These are phyloP conservation scores for Enteromius mattozi DNA, from an alignment of 2,797 vertebrate genomes.

Conservation along the genomic window DNA sequence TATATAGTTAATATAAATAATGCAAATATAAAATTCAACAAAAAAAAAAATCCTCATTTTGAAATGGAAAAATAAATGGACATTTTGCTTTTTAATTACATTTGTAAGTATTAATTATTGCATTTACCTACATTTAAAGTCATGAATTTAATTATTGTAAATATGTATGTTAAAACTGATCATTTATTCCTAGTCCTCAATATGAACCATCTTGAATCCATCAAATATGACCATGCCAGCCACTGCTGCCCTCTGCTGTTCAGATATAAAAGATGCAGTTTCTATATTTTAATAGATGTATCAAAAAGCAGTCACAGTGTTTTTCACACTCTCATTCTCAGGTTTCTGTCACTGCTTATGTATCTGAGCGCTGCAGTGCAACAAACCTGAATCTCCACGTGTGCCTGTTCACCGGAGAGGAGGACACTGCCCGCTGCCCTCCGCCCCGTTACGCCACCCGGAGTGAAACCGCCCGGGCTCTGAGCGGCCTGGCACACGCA, in stretches of 20 bases:
- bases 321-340: slow-evolving; percentile 55
- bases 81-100: no score
- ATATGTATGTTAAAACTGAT: neutral
- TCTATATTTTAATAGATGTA: neutral
- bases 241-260: slow-evolving; percentile 68
- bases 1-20: neutral
- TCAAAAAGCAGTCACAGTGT: neutral
- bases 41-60: neutral
- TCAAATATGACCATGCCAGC: neutral
- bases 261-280: neutral
- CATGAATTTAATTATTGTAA: neutral
- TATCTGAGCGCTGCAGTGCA: slow-evolving; percentile 72
- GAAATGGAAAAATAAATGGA: neutral
- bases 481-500: slow-evolving; percentile 69
- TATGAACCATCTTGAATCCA: neutral
- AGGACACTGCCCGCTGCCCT: neutral
- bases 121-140: no score
- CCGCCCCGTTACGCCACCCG: slow-evolving; percentile 65
- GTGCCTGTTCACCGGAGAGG: slow-evolving; percentile 72
- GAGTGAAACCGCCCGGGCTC: slow-evolving; percentile 61
- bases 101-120: neutral
- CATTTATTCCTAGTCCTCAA: neutral
- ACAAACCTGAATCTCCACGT: slow-evolving; percentile 76
- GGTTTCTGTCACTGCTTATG: slow-evolving; percentile 71
- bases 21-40: neutral